Evolutionary conservation across 2,113 vertebrate genomes (phyloP), one percentile per base, ranked within the genome.

Genomic region (Cygnus buccinator): DNA sequence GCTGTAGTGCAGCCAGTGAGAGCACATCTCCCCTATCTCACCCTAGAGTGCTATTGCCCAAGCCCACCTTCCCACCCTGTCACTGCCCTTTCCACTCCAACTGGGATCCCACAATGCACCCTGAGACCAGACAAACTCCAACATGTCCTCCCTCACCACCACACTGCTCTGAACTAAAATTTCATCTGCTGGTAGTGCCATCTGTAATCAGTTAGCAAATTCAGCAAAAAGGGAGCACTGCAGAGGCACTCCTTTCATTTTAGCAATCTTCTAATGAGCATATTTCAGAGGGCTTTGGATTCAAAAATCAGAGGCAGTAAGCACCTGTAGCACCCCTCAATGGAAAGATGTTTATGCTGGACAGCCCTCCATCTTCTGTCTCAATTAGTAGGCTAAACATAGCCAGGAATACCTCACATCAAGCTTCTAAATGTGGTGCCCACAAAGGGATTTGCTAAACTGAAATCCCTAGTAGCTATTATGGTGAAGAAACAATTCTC

Each of bases 171-270:
- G 48, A 62, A 46, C 11, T 17, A 57, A 3, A 13, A 21, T 46
- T 25, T 50, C n/a, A 26, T 3, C 63, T 43, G 37, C 62, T 72
- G 59, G 3, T 43, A 41, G 23, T n/a, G 57, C 52, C 61, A 46
- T 21, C 70, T 31, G 26, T 19, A 76, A 77, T 52, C 33, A n/a
- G 35, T 0, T 29, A 15, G 28, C 28, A 28, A 19, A 3, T n/a
- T 37, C 0, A 0, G 16, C 25, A 58, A 65, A 46, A 50, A 70
- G 52, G 62, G 29, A 41, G 20, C 50, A 48, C 22, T 0, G 0
- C 58, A 35, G 41, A 73, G 43, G 25, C 19, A 25, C 15, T 20
- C 18, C 29, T 77, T 48, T 17, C 11, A 6, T 66, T 73, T 18
- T 5, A 77, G 28, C 20, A 39, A 2, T 65, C 35, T 88, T 81